Evolutionary conservation across 2,113 vertebrate species (phyloP).

Genomic region (Pachycephala philippinensis): DNA sequence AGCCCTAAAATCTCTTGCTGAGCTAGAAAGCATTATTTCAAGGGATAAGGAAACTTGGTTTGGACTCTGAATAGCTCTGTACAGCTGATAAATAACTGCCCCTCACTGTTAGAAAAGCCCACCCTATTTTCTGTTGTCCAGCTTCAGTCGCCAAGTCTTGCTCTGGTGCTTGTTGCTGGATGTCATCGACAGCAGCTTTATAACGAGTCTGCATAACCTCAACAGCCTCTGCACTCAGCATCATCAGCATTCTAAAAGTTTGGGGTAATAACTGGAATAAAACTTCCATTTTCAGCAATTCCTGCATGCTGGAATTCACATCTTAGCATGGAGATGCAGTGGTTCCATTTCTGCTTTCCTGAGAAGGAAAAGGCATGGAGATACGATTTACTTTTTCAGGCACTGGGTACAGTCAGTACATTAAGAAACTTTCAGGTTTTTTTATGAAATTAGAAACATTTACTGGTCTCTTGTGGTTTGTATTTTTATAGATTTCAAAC

Average conservation of each 20-base stretch:
- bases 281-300: neutral
- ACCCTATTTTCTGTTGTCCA: neutral
- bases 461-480: neutral
- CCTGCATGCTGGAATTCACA: neutral
- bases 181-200: neutral
- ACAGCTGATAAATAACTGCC: neutral
- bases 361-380: neutral
- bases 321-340: neutral
- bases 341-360: neutral
- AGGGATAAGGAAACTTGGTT: neutral
- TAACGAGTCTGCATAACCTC: neutral
- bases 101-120: neutral
- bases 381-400: neutral
- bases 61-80: neutral
- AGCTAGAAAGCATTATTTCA: neutral
- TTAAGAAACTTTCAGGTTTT: neutral
- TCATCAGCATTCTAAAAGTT: neutral
- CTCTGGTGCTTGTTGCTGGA: neutral
- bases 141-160: neutral
- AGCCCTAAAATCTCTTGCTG: neutral
- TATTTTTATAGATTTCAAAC: slow-evolving; percentile 25
- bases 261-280: neutral
- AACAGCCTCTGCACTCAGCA: neutral
- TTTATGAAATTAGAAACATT: neutral
- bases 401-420: neutral